Base-by-base conservation (phyloP, 2,797 vertebrate genomes). In the Ctenopoma multispine region DNA sequence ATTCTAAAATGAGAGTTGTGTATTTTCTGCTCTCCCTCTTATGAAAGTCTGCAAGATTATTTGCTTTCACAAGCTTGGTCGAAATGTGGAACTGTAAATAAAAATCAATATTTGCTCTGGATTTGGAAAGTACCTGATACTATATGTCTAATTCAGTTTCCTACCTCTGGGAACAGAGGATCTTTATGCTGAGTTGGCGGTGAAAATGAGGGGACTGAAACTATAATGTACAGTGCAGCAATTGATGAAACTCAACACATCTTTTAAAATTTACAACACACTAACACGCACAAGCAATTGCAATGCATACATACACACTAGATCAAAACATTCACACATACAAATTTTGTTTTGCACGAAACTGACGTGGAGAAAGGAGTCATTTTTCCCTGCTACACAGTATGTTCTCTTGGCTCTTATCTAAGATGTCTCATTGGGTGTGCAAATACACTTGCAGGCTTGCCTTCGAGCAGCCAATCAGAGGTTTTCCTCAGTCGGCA, bases 381-480 rank as follows among this genome's bases (percentile, higher is more conserved):
- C 64, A 36, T 43, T 63, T 75, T 75, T 21, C 15, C 7, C 24
- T 10, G 2, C 29, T 31, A 31, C 5, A 31, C 46, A 69, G 46
- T 36, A 27, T 75, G 46, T 62, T 75, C 65, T 41, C 38, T 8
- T 40, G 68, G 15, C 31, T 82, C 47, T 93, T 93, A 87, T 87
- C 85, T 82, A 93, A 93, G 29, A 69, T 1, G 13, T 69, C 75
- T 84, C 55, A 21, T 43, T 81, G 78, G 56, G 54, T 40, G 53
- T 67, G 77, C 54, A 60, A 77, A 46, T 67, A 79, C 40, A 6
- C 69, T 61, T 29, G 27, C 67, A 50, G 38, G 63, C 67, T 64
- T 31, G 38, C 63, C 69, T 63, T 21, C 51, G n/a, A 1, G 15
- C 20, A 14, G 54, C 90, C 91, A 92, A 90, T 91, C 73, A 67